Evolutionary conservation across 2,888 invertebrate genomes (phyloP).

Genomic region (Sylvicola cinctus): DNA sequence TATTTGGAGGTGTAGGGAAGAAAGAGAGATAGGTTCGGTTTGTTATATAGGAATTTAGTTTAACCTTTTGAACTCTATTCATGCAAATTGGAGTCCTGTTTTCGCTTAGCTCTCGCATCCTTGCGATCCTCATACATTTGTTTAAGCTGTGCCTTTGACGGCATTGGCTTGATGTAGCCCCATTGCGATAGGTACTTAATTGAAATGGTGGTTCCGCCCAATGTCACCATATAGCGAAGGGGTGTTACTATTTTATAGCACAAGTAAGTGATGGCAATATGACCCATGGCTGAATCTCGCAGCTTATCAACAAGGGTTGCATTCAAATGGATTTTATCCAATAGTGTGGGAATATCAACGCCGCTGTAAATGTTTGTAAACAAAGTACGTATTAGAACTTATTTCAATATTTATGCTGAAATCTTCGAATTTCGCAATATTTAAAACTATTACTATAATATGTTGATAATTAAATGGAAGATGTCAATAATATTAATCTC

Average conservation of each 20-base stretch:
- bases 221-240: constrained; percentile 73
- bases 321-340: constrained; percentile 58
- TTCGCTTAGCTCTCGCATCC: constrained; percentile 6
- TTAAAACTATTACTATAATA: too few relatives aligned
- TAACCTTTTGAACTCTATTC: too few relatives aligned
- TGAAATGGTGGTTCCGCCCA: constrained; percentile 71
- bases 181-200: constrained; percentile 59
- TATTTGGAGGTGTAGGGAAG: too few relatives aligned
- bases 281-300: constrained; percentile 62
- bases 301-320: constrained; percentile 59
- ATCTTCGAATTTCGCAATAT: too few relatives aligned
- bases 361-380: too few relatives aligned
- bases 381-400: too few relatives aligned
- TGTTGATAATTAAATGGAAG: too few relatives aligned
- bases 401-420: not conserved
- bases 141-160: constrained; percentile 40
- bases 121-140: constrained; percentile 33
- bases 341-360: constrained; percentile 60
- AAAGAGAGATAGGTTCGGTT: too few relatives aligned
- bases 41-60: too few relatives aligned
- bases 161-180: constrained; percentile 71
- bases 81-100: too few relatives aligned
- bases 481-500: too few relatives aligned
- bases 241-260: constrained; percentile 89
- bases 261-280: constrained; percentile 74